A percentile compares a stretch with the other conserved stretches of the same genome.
Conservation (phyloP, 2,797 vertebrate genomes). For the Australoheros facetus region DNA sequence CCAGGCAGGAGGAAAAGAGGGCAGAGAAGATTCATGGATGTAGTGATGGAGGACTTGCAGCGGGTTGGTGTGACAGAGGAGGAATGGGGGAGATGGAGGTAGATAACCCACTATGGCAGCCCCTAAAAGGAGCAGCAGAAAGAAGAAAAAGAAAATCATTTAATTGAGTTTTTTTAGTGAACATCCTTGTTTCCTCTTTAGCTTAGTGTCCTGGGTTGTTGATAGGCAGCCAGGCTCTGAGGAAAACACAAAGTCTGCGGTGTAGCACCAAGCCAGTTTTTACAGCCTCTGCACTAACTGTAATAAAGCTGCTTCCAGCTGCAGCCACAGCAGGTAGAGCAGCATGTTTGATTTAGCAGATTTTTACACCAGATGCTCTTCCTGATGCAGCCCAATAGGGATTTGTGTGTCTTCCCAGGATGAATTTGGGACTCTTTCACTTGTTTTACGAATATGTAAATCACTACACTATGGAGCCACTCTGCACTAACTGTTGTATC, state of each 20-base stretch:
- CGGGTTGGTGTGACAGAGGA: neutral
- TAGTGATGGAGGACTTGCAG: neutral
- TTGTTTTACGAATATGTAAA: neutral
- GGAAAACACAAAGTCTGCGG: neutral
- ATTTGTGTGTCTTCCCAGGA: neutral
- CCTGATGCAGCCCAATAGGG: neutral
- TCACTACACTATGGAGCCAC: fast-evolving
- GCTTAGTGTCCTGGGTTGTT: neutral
- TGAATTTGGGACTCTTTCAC: fast-evolving
- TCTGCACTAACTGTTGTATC: fast-evolving
- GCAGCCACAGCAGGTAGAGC: neutral
- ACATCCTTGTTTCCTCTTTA: neutral
- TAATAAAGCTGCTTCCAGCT: neutral
- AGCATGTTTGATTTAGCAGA: neutral
- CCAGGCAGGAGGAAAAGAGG: neutral
- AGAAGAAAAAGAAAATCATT: neutral
- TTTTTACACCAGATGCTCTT: too few relatives aligned
- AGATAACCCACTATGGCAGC: neutral
- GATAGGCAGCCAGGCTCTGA: neutral
- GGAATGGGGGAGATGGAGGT: neutral
- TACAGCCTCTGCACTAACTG: fast-evolving
- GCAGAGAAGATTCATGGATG: neutral
- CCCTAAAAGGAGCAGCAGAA: neutral
- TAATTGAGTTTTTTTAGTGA: neutral
- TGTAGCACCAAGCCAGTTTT: fast-evolving